A percentile compares a stretch with the other conserved stretches of the same genome.
phyloP scores from a whole-genome alignment of 2,888 invertebrate species.

The Leptinotarsa juncta region DNA sequence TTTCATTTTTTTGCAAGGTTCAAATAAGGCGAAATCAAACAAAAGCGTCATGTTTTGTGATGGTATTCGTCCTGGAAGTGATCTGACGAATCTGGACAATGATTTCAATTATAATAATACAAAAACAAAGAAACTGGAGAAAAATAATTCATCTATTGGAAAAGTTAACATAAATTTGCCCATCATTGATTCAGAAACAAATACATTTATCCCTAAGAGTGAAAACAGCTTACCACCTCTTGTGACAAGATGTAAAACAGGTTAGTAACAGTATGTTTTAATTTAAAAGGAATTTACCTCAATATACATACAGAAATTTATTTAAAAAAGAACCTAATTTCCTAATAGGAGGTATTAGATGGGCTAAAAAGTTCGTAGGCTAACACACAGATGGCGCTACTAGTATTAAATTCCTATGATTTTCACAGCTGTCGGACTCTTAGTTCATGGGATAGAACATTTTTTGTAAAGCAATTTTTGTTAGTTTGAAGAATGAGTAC shows the following conservation, averaged over 20 bases:
- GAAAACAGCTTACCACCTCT: slow-evolving; percentile 71
- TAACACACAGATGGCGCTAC: no score
- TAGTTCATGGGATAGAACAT: no score
- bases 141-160: slow-evolving; percentile 31
- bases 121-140: slow-evolving; percentile 46
- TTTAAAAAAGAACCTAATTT: no score
- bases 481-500: no score
- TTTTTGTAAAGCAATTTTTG: no score
- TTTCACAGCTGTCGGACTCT: no score
- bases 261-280: slow-evolving; percentile 54
- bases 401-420: no score
- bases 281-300: not conserved
- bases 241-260: slow-evolving; percentile 68
- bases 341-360: no score
- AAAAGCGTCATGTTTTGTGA: slow-evolving; percentile 91
- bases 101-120: slow-evolving; percentile 64
- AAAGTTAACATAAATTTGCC: slow-evolving; percentile 60
- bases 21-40: slow-evolving; percentile 68
- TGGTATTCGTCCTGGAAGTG: slow-evolving; percentile 88
- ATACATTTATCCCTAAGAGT: slow-evolving; percentile 70
- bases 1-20: slow-evolving; percentile 58
- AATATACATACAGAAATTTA: not conserved
- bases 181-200: slow-evolving; percentile 67
- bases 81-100: slow-evolving; percentile 82
- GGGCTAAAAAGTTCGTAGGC: no score